Percentiles rank a stretch among this genome's conserved stretches.
These are phyloP conservation scores for Solea solea DNA, from an alignment of 2,113 vertebrate species.

Conservation along the genomic window DNA sequence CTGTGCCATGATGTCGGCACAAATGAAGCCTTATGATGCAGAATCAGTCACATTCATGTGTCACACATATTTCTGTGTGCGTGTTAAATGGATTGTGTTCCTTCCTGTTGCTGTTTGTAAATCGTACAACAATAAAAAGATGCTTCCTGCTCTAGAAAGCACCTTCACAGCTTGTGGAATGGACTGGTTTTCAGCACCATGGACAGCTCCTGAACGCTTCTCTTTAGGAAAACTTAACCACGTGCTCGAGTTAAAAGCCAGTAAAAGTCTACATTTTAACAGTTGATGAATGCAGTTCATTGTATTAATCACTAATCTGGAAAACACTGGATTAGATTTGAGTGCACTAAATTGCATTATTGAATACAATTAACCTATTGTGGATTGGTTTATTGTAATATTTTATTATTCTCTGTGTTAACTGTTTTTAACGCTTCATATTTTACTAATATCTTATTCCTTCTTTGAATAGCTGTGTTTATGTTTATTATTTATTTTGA, in stretches of 20 bases:
- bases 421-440: no score
- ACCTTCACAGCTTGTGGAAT: background rate
- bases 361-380: no score
- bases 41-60: background rate
- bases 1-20: slow-evolving; percentile 10
- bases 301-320: no score
- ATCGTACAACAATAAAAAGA: background rate
- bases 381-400: no score
- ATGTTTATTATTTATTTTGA: no score
- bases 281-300: background rate
- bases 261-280: background rate
- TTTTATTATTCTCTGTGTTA: no score
- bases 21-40: background rate
- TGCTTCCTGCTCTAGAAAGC: background rate
- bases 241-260: background rate
- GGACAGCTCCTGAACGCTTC: slow-evolving; percentile 27
- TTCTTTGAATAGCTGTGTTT: no score
- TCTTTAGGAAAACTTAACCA: background rate
- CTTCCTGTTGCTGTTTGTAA: background rate
- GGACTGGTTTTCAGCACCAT: slow-evolving; percentile 15
- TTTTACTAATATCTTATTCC: no score
- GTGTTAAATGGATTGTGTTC: background rate
- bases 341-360: no score
- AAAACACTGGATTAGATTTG: no score
- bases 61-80: slow-evolving; percentile 6